Evolutionary conservation across 2,113 vertebrate species (phyloP), one percentile per base, ranked within the genome.

Genomic region (Calidris pugnax): DNA sequence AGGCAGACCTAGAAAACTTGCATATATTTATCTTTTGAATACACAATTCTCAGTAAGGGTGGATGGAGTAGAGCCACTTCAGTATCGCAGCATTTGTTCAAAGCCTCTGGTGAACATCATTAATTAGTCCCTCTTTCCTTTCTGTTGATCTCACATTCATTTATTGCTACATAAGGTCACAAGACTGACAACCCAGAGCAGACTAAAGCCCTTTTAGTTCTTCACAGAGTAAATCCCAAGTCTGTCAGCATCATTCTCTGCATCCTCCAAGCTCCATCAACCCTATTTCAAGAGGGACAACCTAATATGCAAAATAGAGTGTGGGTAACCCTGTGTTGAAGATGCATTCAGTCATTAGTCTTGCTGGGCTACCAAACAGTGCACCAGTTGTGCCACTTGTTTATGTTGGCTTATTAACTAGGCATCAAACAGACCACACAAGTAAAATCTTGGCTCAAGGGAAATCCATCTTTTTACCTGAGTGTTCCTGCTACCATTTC

Each of bases 11-110:
- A 87, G 66, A 89, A 92, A 63, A 48, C 51, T 85, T 93, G 67
- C 77, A 90, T 93, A 45, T 69, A 80, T 95, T 96, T 94, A 63
- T 82, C 74, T 64, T 94, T 76, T 79, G 73, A 93, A 92, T 89
- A 62, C 26, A 74, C 55, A 82, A 76, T 82, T 93, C 72, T 94
- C 72, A 91, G 5, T 59, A 81, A 72, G 51, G 22, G 5, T 86
- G 57, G 77, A 94, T 53, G 24, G 11, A 89, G 32, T 13, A 81
- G 20, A 62, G 19, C n/a, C 91, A 69, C 21, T 81, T 90, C 51
- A 37, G 33, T 47, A 83, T 45, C 64, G 76, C 24, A 73, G 41
- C 32, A 33, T 95, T 89, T 95, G 59, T 64, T 79, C 73, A 81
- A 93, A 56, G 51, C 60, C 77, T 87, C 89, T 94, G 47, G 47